A percentile compares a stretch with the other conserved stretches of the same genome.
These are phyloP conservation scores for Uria lomvia DNA, from an alignment of 2,113 vertebrate species.

Conservation along the genomic window DNA sequence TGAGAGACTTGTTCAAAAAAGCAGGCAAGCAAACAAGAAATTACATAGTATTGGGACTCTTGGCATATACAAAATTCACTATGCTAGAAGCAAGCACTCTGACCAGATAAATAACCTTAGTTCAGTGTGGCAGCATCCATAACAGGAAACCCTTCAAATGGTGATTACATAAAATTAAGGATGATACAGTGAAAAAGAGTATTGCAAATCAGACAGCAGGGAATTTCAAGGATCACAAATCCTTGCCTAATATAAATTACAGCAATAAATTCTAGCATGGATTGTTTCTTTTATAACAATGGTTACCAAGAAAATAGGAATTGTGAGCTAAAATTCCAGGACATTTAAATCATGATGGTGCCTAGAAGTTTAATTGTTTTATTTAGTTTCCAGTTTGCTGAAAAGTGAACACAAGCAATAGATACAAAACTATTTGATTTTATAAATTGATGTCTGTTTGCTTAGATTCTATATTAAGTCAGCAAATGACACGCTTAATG, in stretches of 20 bases:
- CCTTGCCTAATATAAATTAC: neutral
- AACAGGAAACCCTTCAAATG: constrained; percentile 27
- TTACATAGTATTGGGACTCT: neutral
- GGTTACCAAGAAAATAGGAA: neutral
- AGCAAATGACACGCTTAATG: neutral
- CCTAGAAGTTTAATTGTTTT: neutral
- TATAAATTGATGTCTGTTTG: neutral
- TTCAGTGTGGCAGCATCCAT: neutral
- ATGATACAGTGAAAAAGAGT: constrained; percentile 15
- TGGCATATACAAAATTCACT: neutral
- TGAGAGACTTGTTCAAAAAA: constrained; percentile 15
- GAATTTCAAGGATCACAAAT: neutral
- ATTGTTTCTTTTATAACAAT: constrained; percentile 2
- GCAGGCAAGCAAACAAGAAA: neutral
- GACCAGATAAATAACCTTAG: neutral
- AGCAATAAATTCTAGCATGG: neutral
- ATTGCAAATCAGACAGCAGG: constrained; percentile 19
- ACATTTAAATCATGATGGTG: neutral
- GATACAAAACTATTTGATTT: neutral
- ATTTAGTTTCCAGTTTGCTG: neutral
- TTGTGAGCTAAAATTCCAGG: neutral
- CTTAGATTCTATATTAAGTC: neutral
- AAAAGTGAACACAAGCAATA: neutral
- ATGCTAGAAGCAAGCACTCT: neutral
- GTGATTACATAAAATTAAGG: neutral